A percentile compares a stretch with the other conserved stretches of the same genome.
These are phyloP conservation scores for Plusia festucae DNA, from an alignment of 2,888 invertebrate genomes.

Conservation along the genomic window DNA sequence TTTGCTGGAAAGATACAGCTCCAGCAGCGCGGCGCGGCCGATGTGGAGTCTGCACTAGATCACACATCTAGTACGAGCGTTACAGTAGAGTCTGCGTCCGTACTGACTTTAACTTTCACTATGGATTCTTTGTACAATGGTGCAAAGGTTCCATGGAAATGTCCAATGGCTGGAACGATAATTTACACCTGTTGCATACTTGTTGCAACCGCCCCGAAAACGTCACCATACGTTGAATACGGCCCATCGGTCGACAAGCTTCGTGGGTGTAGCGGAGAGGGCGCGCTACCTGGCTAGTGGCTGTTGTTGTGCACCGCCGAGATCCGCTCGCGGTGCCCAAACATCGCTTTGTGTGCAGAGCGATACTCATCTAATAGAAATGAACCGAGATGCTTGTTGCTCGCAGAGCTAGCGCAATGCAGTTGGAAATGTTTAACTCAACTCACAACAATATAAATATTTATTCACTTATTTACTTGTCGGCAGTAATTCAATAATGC, in stretches of 20 bases:
- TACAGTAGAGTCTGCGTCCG: neutral
- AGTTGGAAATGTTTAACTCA: neutral
- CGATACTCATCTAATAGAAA: neutral
- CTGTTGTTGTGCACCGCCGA: neutral
- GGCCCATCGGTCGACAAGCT: neutral
- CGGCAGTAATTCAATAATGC: neutral
- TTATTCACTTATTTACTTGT: neutral
- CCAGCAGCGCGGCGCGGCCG: slow-evolving; percentile 12
- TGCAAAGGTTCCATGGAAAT: too few relatives aligned
- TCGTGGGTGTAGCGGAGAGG: neutral
- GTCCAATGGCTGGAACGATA: neutral
- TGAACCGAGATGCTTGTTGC: neutral
- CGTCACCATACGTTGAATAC: neutral
- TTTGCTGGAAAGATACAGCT: slow-evolving; percentile 42
- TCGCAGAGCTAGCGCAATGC: neutral
- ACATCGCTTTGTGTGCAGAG: neutral
- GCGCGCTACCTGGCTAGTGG: neutral
- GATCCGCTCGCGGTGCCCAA: neutral
- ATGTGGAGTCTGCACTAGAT: neutral
- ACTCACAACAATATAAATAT: neutral
- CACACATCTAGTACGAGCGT: too few relatives aligned
- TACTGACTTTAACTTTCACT: neutral
- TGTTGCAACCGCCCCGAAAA: neutral
- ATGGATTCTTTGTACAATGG: neutral
- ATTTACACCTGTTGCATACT: neutral